phyloP scores from a whole-genome alignment of 2,797 vertebrate genomes.

The Anabas testudineus region DNA sequence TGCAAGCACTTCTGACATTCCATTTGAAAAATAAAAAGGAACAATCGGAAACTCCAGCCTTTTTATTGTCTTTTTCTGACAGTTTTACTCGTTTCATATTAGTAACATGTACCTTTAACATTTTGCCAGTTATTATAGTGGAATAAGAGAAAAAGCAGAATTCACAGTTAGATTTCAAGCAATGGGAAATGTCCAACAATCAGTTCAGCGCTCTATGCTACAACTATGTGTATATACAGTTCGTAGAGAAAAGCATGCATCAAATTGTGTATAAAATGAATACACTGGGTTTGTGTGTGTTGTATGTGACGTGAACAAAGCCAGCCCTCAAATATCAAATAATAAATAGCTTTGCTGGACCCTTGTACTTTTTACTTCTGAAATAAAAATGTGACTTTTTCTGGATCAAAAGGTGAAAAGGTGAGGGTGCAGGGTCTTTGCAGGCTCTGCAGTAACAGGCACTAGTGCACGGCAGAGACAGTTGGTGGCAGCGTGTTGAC shows the following conservation, averaged over 20 bases:
- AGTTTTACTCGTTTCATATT: conserved; percentile 62
- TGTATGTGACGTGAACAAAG: conserved; percentile 22
- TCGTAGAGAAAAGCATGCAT: conserved; percentile 67
- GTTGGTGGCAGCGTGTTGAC: not conserved
- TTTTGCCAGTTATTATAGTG: conserved; percentile 38
- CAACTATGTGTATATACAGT: conserved; percentile 16
- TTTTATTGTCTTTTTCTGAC: conserved; percentile 54
- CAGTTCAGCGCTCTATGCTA: conserved; percentile 36
- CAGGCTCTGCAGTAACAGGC: conserved; percentile 26
- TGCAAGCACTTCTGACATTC: conserved; percentile 58
- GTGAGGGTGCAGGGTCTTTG: not conserved
- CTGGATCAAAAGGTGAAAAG: not conserved
- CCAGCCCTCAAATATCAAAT: conserved; percentile 3
- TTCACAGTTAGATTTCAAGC: conserved; percentile 52
- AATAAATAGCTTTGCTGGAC: not conserved
- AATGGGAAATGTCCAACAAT: conserved; percentile 54
- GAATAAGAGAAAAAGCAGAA: conserved; percentile 46
- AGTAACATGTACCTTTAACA: conserved; percentile 51
- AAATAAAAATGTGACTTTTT: not conserved
- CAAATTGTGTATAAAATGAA: conserved; percentile 29
- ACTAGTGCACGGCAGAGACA: conserved; percentile 20
- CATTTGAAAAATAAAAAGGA: conserved; percentile 41
- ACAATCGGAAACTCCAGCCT: conserved; percentile 7
- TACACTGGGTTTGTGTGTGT: conserved; percentile 30
- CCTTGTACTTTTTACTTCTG: not conserved